Conservation (phyloP, 2,797 vertebrate genomes). For the Typhlichthys subterraneus region DNA sequence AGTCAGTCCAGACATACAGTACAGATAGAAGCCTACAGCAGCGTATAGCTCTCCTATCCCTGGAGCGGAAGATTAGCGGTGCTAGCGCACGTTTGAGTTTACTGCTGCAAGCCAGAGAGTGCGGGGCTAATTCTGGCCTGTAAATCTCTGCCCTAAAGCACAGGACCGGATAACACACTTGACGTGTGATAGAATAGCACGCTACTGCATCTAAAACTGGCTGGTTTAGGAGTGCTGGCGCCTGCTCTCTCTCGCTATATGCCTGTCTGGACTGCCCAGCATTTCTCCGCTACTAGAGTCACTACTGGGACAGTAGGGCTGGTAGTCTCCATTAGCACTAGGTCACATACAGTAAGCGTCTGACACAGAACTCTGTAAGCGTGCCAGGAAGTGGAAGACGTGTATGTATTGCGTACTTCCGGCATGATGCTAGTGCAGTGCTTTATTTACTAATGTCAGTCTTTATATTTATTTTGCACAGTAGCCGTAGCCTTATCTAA, state of each 20-base stretch:
- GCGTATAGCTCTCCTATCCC: slow-evolving; percentile 44
- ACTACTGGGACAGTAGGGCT: no score
- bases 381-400: no score
- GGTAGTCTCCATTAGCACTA: no score
- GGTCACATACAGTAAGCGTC: no score
- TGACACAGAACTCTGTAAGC: no score
- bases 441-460: no score
- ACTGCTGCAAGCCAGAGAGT: slow-evolving; percentile 43
- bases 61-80: slow-evolving; percentile 51
- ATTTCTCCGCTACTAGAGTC: slow-evolving; percentile 22
- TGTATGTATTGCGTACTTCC: no score
- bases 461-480: no score
- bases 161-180: slow-evolving; percentile 42
- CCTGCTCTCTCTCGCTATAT: slow-evolving; percentile 42
- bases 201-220: slow-evolving; percentile 58
- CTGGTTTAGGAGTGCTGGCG: slow-evolving; percentile 49
- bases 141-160: slow-evolving; percentile 57
- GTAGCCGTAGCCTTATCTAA: no score
- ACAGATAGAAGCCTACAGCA: slow-evolving; percentile 53
- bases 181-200: slow-evolving; percentile 61
- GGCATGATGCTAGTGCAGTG: no score
- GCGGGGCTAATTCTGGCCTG: slow-evolving; percentile 61
- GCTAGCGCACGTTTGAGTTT: slow-evolving; percentile 51
- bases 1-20: slow-evolving; percentile 55
- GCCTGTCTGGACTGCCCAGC: slow-evolving; percentile 39